Evolutionary conservation across 2,113 vertebrate species (phyloP).

Genomic region (Mesembrinibis cayennensis): DNA sequence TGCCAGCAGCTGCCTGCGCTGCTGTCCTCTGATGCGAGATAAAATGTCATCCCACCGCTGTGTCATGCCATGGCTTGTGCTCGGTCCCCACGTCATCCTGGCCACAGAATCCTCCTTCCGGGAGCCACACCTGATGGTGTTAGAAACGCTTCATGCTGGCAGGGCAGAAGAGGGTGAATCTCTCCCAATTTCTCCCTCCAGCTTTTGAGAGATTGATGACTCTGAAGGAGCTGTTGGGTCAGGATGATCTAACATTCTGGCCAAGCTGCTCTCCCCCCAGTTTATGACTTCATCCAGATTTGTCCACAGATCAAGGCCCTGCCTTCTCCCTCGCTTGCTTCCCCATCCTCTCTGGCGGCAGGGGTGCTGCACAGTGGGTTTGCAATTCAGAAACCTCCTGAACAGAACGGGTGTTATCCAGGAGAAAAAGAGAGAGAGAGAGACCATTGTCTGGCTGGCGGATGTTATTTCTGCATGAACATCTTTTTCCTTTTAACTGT

Average conservation of each 20-base stretch:
- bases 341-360: background rate
- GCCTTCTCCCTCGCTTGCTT: background rate
- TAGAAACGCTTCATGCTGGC: background rate
- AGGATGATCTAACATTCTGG: background rate
- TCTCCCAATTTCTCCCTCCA: background rate
- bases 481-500: conserved; percentile 35
- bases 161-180: background rate
- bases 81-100: background rate
- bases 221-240: background rate
- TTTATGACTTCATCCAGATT: background rate
- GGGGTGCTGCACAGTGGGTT: background rate
- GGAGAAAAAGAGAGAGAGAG: background rate
- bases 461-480: background rate
- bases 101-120: background rate
- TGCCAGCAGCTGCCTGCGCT: too few species aligned
- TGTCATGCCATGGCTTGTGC: background rate
- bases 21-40: background rate
- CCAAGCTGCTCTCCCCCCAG: background rate
- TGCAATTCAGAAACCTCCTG: background rate
- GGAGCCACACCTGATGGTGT: background rate
- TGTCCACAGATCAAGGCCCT: background rate
- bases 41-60: background rate
- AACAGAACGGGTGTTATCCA: background rate
- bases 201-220: background rate
- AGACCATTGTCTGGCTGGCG: conserved; percentile 29